These are phyloP conservation scores for Caenorhabditis angaria DNA, from an alignment of 2,888 invertebrate species.

Conservation along the genomic window DNA sequence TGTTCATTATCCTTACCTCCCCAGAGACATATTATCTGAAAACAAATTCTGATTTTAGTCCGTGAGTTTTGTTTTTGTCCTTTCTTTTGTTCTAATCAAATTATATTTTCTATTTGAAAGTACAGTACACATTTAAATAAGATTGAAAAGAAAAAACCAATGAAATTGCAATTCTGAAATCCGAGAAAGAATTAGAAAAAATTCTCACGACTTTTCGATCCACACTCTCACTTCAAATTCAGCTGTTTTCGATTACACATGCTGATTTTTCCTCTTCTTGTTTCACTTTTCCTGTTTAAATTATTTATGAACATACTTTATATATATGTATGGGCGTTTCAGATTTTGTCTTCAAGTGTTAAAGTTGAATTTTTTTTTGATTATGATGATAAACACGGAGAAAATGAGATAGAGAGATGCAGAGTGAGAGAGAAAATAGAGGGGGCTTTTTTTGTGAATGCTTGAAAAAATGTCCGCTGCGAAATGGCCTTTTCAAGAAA, in stretches of 20 bases:
- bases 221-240: constrained; percentile 5
- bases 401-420: neutral
- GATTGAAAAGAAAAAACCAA: neutral
- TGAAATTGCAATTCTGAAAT: neutral
- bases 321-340: too few relatives aligned
- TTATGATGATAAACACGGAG: too few relatives aligned
- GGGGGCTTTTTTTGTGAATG: neutral
- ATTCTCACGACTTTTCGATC: constrained; percentile 5
- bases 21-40: too few relatives aligned
- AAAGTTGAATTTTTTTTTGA: too few relatives aligned
- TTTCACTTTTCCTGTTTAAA: constrained; percentile 26
- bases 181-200: neutral
- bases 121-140: too few relatives aligned
- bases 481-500: constrained; percentile 6
- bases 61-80: too few relatives aligned
- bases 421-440: neutral
- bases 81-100: too few relatives aligned
- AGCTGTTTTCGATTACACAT: neutral
- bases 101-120: too few relatives aligned
- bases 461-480: neutral
- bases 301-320: too few relatives aligned
- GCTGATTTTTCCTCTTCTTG: constrained; percentile 8
- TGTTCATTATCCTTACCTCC: too few relatives aligned
- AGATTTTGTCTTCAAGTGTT: too few relatives aligned
- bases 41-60: too few relatives aligned